Percentiles rank a stretch among this genome's conserved stretches.
Conservation (phyloP, 2,797 vertebrate species). For the Ataeniobius toweri region DNA sequence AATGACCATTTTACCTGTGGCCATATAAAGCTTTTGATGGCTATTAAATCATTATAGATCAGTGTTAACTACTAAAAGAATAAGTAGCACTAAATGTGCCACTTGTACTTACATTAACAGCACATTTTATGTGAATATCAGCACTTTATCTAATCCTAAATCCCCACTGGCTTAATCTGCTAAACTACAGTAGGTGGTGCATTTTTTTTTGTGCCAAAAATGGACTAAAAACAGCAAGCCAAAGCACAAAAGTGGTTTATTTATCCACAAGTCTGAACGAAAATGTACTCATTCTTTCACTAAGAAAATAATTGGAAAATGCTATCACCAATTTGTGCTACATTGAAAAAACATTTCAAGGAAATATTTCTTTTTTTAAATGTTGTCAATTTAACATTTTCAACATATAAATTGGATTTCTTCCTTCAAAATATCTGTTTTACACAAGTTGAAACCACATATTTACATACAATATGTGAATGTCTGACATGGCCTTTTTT, state of each 20-base stretch:
- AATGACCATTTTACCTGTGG: background rate
- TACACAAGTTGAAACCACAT: too few species aligned
- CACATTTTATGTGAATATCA: constrained; percentile 13
- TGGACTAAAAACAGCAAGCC: background rate
- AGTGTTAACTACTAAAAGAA: background rate
- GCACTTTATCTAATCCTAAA: background rate
- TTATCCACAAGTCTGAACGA: background rate
- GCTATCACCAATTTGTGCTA: background rate
- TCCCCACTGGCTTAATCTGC: background rate
- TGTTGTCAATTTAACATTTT: background rate
- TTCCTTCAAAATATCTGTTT: background rate
- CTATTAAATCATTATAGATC: background rate
- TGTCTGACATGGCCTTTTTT: too few species aligned
- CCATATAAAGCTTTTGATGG: background rate
- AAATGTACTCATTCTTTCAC: background rate
- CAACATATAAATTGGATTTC: background rate
- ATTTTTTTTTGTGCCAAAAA: background rate
- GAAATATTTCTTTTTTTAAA: background rate
- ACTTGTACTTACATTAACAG: background rate
- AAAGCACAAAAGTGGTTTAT: background rate
- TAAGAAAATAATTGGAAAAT: constrained; percentile 5
- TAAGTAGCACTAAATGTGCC: background rate
- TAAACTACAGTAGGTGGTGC: background rate
- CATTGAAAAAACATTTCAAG: background rate
- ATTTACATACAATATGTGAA: too few species aligned